phyloP scores from a whole-genome alignment of 2,113 vertebrate genomes.

The Crypturellus undulatus region DNA sequence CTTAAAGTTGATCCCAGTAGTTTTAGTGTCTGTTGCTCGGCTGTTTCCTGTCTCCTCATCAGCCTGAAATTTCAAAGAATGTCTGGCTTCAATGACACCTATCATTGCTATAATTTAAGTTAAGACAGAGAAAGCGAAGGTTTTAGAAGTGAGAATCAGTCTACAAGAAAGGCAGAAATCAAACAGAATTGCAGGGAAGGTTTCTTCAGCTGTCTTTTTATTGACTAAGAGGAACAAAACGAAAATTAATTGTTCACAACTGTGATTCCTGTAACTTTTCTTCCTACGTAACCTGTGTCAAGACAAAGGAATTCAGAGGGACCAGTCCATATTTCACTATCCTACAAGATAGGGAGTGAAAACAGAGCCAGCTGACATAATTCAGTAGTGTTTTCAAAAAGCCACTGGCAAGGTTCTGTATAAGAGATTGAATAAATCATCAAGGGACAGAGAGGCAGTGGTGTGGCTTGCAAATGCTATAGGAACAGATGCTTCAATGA shows the following conservation, averaged over 20 bases:
- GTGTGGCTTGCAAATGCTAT: neutral
- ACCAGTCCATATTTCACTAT: neutral
- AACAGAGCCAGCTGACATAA: neutral
- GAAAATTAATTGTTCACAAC: neutral
- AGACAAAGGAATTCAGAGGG: neutral
- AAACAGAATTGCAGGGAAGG: neutral
- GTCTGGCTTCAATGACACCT: neutral
- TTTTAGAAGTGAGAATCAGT: constrained; percentile 2
- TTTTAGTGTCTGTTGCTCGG: constrained; percentile 8
- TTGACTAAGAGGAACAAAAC: constrained; percentile 10
- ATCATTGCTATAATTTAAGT: constrained; percentile 29
- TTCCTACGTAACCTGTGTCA: neutral
- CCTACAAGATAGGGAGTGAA: fast-evolving
- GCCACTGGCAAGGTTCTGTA: neutral
- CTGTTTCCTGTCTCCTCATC: neutral
- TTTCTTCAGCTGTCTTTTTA: constrained; percentile 1
- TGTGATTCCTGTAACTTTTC: neutral
- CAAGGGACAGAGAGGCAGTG: neutral
- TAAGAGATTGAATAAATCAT: neutral
- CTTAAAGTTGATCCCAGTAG: neutral
- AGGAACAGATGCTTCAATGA: neutral
- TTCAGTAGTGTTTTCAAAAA: constrained; percentile 14
- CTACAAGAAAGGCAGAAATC: constrained; percentile 21
- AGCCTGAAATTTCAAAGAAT: constrained; percentile 28
- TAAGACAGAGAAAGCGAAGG: constrained; percentile 1